Evolutionary conservation across 1,140 invertebrate genomes (phyloP), one percentile per base, ranked within the genome.

Genomic region (Tetragnatha versicolor): DNA sequence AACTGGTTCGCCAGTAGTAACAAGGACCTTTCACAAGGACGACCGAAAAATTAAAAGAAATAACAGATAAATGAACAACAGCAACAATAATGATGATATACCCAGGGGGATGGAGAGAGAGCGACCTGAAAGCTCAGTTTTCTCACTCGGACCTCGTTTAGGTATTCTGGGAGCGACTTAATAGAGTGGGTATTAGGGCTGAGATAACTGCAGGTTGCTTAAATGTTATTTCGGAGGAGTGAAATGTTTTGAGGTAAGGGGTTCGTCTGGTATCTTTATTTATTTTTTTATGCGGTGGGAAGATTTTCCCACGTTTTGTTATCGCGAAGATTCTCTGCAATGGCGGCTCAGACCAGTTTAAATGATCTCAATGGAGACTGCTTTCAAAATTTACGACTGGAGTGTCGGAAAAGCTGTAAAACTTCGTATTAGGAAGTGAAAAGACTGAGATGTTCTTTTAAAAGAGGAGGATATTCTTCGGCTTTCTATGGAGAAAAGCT

Each of bases 121-220:
- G 29, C 31, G 55, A 31, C 35, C n/a, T 58, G 55, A 58, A 58
- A 58, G 29, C 55, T 58, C 29, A 31, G 55, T 63, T 17, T 49
- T 37, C 49, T n/a, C n/a, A 69, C 20, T 51, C 35, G 49, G 33
- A 35, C 53, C 37, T 60, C 60, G 47, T 60, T 73, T 73, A 73
- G 12, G 69, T 73, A 73, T 73, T 73, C 69, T 45, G 17, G 53
- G 12, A 45, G 49, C 69, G 55, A 29, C 3, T 47, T 73, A 73
- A 42, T 73, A 73, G 39, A 27, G 53, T 60, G 17, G 37, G 49
- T 55, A 70, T 70, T 70, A 70, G 25, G n/a, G 22, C 0, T 17
- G 17, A 73, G 69, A 73, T 73, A 73, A 73, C n/a, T 45, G 53
- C 51, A 61, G 53, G 69, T 58, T 70, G 10, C 33, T 70, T 70